A percentile compares a stretch with the other conserved stretches of the same genome.
Conservation (phyloP, 2,113 vertebrate species). For the Istiophorus platypterus region DNA sequence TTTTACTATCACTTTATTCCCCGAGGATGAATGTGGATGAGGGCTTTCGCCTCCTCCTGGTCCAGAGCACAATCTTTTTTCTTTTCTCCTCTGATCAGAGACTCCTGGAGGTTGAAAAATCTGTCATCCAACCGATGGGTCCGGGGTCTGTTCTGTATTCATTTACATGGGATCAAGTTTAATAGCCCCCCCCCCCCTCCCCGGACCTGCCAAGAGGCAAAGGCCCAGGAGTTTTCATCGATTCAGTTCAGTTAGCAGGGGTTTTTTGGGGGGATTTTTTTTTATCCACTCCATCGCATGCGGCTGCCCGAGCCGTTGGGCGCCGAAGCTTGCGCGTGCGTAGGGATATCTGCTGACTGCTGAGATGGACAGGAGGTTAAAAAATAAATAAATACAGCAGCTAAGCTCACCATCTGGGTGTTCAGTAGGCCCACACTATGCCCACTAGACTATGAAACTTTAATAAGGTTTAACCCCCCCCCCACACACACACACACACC, state of each 20-base stretch:
- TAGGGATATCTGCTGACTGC: constrained; percentile 47
- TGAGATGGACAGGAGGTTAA: constrained; percentile 53
- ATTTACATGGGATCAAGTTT: constrained; percentile 48
- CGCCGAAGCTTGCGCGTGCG: constrained; percentile 28
- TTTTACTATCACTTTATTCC: neutral
- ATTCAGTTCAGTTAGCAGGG: constrained; percentile 62
- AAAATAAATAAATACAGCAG: neutral
- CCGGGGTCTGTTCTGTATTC: constrained; percentile 10
- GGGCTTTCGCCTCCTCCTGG: neutral
- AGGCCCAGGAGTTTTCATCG: constrained; percentile 52
- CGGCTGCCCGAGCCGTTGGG: constrained; percentile 53
- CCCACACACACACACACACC: too few relatives aligned
- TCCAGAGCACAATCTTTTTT: neutral
- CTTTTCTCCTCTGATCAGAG: neutral
- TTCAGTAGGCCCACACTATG: too few relatives aligned
- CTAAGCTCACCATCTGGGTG: constrained; percentile 44
- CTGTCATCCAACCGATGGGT: constrained; percentile 10
- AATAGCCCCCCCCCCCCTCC: constrained; percentile 23
- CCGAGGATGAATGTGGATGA: neutral
- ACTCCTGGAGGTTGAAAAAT: neutral
- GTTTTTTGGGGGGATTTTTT: constrained; percentile 15
- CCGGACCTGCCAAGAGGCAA: constrained; percentile 44
- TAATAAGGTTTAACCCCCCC: constrained; percentile 66
- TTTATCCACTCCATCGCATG: constrained; percentile 52
- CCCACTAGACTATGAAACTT: constrained; percentile 62